A percentile compares a stretch with the other conserved stretches of the same genome.
These are phyloP conservation scores for Orchesella flavescens DNA, from an alignment of 2,888 invertebrate genomes.

Conservation along the genomic window DNA sequence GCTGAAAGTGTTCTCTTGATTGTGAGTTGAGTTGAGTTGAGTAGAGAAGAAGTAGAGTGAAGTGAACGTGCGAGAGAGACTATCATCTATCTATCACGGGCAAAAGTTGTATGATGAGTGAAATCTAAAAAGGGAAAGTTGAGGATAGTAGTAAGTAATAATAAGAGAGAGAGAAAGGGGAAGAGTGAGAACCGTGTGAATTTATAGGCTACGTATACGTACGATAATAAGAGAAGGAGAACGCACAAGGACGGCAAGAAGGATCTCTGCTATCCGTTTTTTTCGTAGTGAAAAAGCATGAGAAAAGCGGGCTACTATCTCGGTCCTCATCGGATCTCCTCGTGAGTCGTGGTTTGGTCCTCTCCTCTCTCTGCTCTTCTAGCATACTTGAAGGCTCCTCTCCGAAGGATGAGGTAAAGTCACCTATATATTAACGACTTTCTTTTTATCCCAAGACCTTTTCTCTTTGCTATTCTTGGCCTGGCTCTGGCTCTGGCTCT, in stretches of 20 bases:
- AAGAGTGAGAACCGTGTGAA: slow-evolving; percentile 64
- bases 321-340: slow-evolving; percentile 46
- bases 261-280: slow-evolving; percentile 3
- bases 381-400: slow-evolving; percentile 34
- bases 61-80: slow-evolving; percentile 24
- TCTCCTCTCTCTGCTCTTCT: too few relatives aligned
- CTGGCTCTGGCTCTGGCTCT: too few relatives aligned
- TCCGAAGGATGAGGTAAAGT: slow-evolving; percentile 4
- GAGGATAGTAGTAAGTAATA: slow-evolving; percentile 54
- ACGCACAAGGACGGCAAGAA: neutral
- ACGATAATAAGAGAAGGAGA: slow-evolving; percentile 21
- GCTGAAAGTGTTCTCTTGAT: neutral
- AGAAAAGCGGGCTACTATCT: slow-evolving; percentile 51
- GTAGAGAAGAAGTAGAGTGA: too few relatives aligned
- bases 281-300: slow-evolving; percentile 2
- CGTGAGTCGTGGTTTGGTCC: slow-evolving; percentile 26
- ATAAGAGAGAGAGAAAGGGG: slow-evolving; percentile 63
- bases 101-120: slow-evolving; percentile 55
- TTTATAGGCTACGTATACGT: slow-evolving; percentile 32
- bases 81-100: slow-evolving; percentile 43
- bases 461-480: slow-evolving; percentile 9
- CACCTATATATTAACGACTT: slow-evolving; percentile 34
- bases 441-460: slow-evolving; percentile 13
- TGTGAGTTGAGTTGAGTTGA: neutral
- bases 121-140: slow-evolving; percentile 58